Percentiles rank a stretch among this genome's conserved stretches.
Evolutionary conservation across 2,888 invertebrate species (phyloP).

Genomic region (Andricus quercusramuli): DNA sequence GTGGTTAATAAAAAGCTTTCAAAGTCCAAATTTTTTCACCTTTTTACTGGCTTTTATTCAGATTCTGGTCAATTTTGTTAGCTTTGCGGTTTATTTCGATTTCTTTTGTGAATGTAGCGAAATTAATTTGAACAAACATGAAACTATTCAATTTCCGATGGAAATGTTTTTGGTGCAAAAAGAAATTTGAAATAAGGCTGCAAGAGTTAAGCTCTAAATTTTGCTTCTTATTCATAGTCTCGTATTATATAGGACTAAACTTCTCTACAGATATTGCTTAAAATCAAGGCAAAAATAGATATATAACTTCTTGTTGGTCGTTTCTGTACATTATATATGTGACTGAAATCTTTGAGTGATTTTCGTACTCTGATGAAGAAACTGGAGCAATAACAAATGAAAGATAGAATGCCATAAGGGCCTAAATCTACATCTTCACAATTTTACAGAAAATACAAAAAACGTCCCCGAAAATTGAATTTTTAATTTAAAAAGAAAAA

Average conservation of each 20-base stretch:
- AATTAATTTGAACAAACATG: neutral
- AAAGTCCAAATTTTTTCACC: neutral
- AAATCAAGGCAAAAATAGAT: constrained; percentile 7
- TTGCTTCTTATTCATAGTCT: neutral
- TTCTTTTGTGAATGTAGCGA: neutral
- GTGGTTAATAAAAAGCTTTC: constrained; percentile 2
- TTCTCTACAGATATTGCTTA: neutral
- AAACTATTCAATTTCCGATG: neutral
- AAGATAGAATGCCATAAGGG: no score
- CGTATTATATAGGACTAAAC: neutral
- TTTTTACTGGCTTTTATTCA: neutral
- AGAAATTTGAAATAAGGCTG: neutral
- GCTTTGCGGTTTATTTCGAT: neutral
- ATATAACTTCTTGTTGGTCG: neutral
- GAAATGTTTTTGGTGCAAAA: neutral
- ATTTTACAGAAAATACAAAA: no score
- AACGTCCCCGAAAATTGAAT: no score
- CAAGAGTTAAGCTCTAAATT: neutral
- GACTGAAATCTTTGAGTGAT: constrained; percentile 9
- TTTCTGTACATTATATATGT: neutral
- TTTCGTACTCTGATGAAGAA: constrained; percentile 1
- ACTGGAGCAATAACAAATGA: constrained; percentile 2
- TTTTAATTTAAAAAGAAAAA: no score
- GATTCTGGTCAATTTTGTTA: constrained; percentile 2
- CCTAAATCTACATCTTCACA: no score